A percentile compares a stretch with the other conserved stretches of the same genome.
These are phyloP conservation scores for Macrosiphum euphorbiae DNA, from an alignment of 2,888 invertebrate species.

Conservation along the genomic window DNA sequence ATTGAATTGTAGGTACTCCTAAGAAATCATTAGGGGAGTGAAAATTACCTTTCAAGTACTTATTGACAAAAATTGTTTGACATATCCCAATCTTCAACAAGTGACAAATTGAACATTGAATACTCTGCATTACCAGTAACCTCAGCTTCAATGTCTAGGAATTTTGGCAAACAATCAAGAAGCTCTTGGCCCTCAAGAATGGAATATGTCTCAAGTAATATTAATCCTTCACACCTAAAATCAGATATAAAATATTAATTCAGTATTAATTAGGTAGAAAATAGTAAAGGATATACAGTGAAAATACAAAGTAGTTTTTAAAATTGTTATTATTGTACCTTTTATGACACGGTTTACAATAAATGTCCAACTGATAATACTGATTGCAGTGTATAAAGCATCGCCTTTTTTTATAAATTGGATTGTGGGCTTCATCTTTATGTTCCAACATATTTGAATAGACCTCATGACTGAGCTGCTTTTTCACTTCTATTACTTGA, in stretches of 20 bases:
- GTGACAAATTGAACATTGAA: slow-evolving; percentile 96
- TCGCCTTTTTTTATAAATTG: slow-evolving; percentile 93
- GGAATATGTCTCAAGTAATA: slow-evolving; percentile 94
- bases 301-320: not conserved
- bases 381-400: slow-evolving; percentile 97
- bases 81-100: slow-evolving; percentile 90
- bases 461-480: slow-evolving; percentile 91
- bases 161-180: slow-evolving; percentile 79
- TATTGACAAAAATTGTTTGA: slow-evolving; percentile 84
- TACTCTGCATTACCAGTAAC: slow-evolving; percentile 94
- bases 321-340: slow-evolving; percentile 74
- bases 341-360: slow-evolving; percentile 91
- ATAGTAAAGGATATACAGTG: not conserved
- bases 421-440: slow-evolving; percentile 91
- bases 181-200: slow-evolving; percentile 80
- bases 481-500: slow-evolving; percentile 94
- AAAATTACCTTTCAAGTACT: slow-evolving; percentile 68
- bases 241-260: not conserved
- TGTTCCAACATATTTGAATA: slow-evolving; percentile 92
- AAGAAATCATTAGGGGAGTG: too few relatives aligned
- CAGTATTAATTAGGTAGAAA: not conserved
- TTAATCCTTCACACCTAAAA: slow-evolving; percentile 83
- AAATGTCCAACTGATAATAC: slow-evolving; percentile 98
- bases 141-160: slow-evolving; percentile 88
- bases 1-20: not conserved